Percentiles rank a stretch among this genome's conserved stretches.
phyloP scores from a whole-genome alignment of 2,888 invertebrate genomes.

The Parascotia fuliginaria region DNA sequence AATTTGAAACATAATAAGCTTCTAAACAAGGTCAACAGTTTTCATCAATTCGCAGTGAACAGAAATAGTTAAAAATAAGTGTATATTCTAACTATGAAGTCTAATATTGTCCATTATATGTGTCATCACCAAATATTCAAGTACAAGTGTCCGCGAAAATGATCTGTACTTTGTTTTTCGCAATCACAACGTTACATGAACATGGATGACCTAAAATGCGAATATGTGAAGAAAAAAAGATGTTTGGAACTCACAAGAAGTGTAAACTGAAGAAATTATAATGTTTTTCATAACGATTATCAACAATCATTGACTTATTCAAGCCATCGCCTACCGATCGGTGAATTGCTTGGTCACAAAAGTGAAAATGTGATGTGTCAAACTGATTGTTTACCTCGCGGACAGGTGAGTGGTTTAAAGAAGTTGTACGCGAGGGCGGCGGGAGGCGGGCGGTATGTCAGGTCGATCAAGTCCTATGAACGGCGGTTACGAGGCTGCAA shows the following conservation, averaged over 20 bases:
- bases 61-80: constrained; percentile 80
- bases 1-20: constrained; percentile 86
- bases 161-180: constrained; percentile 84
- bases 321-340: constrained; percentile 67
- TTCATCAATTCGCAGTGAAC: constrained; percentile 81
- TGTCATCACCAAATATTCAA: constrained; percentile 67
- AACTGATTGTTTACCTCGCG: constrained; percentile 85
- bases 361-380: constrained; percentile 87
- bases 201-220: constrained; percentile 87
- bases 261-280: constrained; percentile 75
- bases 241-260: constrained; percentile 79
- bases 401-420: constrained; percentile 84
- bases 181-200: constrained; percentile 86
- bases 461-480: constrained; percentile 80
- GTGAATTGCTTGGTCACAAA: constrained; percentile 76
- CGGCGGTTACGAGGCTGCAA: constrained; percentile 79
- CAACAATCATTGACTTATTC: constrained; percentile 71
- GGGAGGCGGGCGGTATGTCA: constrained; percentile 84
- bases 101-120: constrained; percentile 63
- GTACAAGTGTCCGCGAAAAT: constrained; percentile 82
- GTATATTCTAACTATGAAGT: constrained; percentile 71
- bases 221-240: constrained; percentile 84
- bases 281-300: constrained; percentile 70
- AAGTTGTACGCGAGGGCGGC: constrained; percentile 80
- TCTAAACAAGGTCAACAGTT: constrained; percentile 87